Conservation (phyloP, 2,888 invertebrate species). For the Drosophila ustulata region DNA sequence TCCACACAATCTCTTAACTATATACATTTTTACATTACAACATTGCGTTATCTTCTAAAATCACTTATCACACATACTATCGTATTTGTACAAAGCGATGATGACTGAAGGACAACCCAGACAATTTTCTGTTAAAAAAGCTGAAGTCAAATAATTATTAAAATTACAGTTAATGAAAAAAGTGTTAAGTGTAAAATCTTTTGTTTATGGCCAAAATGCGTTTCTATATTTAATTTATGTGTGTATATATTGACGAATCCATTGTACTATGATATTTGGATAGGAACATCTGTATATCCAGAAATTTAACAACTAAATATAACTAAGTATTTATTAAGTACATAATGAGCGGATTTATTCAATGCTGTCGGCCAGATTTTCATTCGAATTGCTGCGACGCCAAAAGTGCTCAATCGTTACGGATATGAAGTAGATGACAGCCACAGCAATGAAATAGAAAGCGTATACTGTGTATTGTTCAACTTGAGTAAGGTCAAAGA, state of each 20-base stretch:
- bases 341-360: slow-evolving; percentile 39
- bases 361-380: slow-evolving; percentile 44
- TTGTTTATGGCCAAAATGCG: not conserved
- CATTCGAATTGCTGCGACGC: slow-evolving; percentile 19
- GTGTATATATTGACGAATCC: not conserved
- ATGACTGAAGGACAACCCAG: too few species aligned
- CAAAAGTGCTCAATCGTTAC: slow-evolving; percentile 74
- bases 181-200: not conserved
- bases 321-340: slow-evolving; percentile 42
- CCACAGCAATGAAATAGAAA: slow-evolving; percentile 82
- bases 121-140: too few species aligned
- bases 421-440: slow-evolving; percentile 77
- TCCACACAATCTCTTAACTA: too few species aligned
- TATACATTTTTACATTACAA: too few species aligned
- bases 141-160: too few species aligned
- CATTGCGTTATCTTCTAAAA: not conserved
- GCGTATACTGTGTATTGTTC: slow-evolving; percentile 83
- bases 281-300: slow-evolving; percentile 6
- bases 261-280: slow-evolving; percentile 5
- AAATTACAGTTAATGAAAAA: too few species aligned
- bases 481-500: slow-evolving; percentile 74
- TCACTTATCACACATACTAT: too few species aligned
- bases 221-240: not conserved
- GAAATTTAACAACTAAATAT: not conserved
- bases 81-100: too few species aligned